Percentiles rank a stretch among this genome's conserved stretches.
Conservation (phyloP, 2,888 invertebrate genomes). For the Melipona bicolor region DNA sequence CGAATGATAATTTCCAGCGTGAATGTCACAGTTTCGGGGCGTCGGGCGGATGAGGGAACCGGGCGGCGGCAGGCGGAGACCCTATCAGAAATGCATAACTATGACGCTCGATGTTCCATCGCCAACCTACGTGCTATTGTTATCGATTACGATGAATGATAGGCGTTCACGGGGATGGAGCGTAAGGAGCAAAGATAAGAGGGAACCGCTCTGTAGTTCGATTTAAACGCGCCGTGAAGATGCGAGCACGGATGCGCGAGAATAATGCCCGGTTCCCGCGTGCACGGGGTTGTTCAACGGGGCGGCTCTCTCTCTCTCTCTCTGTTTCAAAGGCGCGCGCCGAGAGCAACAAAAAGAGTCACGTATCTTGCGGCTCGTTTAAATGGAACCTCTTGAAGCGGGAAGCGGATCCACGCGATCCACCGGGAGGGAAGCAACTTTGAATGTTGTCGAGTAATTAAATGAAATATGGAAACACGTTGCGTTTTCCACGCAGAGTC, state of each 20-base stretch:
- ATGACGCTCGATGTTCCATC: conserved; percentile 9
- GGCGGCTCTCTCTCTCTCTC: background rate
- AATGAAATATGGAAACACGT: conserved; percentile 32
- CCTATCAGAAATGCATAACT: conserved; percentile 30
- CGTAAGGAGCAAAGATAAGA: background rate
- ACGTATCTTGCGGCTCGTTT: conserved; percentile 16
- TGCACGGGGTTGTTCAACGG: conserved; percentile 7
- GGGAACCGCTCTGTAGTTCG: background rate
- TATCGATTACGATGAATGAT: conserved; percentile 28
- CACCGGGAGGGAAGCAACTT: background rate
- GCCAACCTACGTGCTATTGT: conserved; percentile 2
- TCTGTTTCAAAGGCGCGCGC: background rate
- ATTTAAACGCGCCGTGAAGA: conserved; percentile 1
- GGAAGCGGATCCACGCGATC: background rate
- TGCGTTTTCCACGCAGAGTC: background rate
- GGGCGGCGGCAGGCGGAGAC: no score
- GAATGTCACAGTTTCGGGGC: background rate
- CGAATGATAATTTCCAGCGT: conserved; percentile 52
- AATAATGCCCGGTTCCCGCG: background rate
- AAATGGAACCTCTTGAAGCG: conserved; percentile 12
- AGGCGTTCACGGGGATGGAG: background rate
- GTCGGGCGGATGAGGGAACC: background rate
- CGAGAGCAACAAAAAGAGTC: background rate
- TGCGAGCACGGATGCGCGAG: background rate
- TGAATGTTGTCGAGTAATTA: conserved; percentile 38